Evolutionary conservation across 2,797 vertebrate species (phyloP).

Genomic region (Dryobates pubescens): DNA sequence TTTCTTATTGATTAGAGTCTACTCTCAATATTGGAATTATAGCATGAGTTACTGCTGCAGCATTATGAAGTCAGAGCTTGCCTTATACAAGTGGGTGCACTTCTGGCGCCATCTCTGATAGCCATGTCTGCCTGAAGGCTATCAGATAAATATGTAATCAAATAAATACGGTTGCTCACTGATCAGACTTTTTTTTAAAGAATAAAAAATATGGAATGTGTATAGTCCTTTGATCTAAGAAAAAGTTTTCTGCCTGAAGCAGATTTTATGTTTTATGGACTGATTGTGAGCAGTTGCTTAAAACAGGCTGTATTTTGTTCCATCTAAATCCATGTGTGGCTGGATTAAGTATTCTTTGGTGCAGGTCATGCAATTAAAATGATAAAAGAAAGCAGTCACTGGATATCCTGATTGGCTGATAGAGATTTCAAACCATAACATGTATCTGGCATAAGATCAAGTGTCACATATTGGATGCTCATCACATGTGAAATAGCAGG

Average conservation of each 20-base stretch:
- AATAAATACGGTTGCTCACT: not conserved
- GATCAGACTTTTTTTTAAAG: not conserved
- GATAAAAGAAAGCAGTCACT: conserved; percentile 26
- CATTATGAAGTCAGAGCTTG: not conserved
- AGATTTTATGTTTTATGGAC: not conserved
- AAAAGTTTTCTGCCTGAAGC: not conserved
- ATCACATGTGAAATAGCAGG: conserved; percentile 46
- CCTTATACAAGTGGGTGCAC: not conserved
- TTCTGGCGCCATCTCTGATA: not conserved
- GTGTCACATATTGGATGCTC: conserved; percentile 50
- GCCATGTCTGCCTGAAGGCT: not conserved
- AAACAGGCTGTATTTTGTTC: not conserved
- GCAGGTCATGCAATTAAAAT: conserved; percentile 16
- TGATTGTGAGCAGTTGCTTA: conserved; percentile 10
- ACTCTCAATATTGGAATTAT: not conserved
- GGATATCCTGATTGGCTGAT: not conserved
- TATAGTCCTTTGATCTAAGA: conserved; percentile 18
- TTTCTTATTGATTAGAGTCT: conserved; percentile 14
- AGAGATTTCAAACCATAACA: not conserved
- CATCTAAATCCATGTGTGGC: not conserved
- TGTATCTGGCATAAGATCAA: conserved; percentile 49
- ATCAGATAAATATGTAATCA: conserved; percentile 20
- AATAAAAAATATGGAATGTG: not conserved
- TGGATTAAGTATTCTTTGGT: conserved; percentile 28
- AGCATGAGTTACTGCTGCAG: not conserved